Conservation (phyloP, 2,888 invertebrate species). For the Plebejus argus region DNA sequence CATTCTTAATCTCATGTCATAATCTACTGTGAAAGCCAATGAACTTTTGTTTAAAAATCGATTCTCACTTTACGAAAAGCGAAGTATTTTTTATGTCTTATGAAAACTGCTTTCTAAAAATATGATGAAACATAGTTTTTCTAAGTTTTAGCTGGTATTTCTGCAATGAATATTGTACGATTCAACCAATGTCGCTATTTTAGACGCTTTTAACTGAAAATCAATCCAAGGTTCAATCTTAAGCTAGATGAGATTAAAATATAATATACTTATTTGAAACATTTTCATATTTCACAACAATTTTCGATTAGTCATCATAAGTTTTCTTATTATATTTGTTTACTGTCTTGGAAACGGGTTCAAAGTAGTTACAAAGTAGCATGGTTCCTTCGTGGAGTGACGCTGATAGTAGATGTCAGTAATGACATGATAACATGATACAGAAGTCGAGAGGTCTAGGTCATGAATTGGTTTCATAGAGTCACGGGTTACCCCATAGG, state of each 20-base stretch:
- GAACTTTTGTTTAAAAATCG: neutral
- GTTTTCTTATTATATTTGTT: neutral
- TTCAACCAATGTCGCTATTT: no score
- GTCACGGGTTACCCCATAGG: neutral
- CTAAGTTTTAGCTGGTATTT: no score
- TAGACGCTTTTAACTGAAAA: no score
- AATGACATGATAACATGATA: constrained; percentile 9
- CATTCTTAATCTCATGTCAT: neutral
- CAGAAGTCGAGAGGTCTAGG: constrained; percentile 1
- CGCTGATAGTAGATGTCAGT: neutral
- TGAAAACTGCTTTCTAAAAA: no score
- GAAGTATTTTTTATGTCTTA: no score
- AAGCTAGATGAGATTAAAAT: neutral
- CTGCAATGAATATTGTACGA: no score
- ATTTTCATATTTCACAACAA: neutral
- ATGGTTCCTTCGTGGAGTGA: neutral
- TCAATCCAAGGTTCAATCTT: no score
- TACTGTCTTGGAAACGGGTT: neutral
- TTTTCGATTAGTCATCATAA: neutral
- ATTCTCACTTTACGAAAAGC: neutral
- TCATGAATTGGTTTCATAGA: neutral
- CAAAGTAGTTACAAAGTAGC: neutral
- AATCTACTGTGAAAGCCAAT: neutral
- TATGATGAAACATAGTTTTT: no score
- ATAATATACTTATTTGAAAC: neutral